These are phyloP conservation scores for Paguma larvata DNA, from an alignment of 2,797 vertebrate genomes.

Conservation along the genomic window DNA sequence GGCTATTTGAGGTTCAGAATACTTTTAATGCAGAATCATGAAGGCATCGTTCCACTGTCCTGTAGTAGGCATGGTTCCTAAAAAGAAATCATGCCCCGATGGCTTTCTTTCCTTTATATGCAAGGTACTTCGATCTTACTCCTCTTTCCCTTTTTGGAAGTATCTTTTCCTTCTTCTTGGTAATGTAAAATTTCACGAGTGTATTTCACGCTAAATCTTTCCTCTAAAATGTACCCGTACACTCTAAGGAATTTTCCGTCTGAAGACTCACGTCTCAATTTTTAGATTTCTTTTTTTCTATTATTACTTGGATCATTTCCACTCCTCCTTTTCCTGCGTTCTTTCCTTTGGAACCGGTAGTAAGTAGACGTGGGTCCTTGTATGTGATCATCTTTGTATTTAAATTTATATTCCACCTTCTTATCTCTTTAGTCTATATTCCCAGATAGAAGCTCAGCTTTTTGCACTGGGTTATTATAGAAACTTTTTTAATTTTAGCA, in stretches of 20 bases:
- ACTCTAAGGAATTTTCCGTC: background rate
- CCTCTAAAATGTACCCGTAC: background rate
- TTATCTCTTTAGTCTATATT: background rate
- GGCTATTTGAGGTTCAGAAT: background rate
- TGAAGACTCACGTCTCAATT: background rate
- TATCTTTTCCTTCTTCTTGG: background rate
- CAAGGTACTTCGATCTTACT: background rate
- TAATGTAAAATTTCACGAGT: background rate
- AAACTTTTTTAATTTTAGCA: background rate
- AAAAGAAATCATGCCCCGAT: background rate
- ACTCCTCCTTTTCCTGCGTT: background rate
- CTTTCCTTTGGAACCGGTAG: background rate
- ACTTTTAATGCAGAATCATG: background rate
- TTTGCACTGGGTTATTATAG: background rate
- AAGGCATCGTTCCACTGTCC: background rate
- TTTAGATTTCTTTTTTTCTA: background rate
- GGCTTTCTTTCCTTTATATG: background rate
- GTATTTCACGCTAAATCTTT: background rate
- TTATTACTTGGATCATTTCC: background rate
- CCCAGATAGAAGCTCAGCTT: background rate
- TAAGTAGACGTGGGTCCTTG: background rate
- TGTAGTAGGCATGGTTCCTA: background rate
- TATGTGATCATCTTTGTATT: background rate
- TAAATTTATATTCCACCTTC: background rate
- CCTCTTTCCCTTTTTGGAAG: background rate